These are phyloP conservation scores for Galagoides demidoff DNA, from an alignment of 2,797 vertebrate species.

Conservation along the genomic window DNA sequence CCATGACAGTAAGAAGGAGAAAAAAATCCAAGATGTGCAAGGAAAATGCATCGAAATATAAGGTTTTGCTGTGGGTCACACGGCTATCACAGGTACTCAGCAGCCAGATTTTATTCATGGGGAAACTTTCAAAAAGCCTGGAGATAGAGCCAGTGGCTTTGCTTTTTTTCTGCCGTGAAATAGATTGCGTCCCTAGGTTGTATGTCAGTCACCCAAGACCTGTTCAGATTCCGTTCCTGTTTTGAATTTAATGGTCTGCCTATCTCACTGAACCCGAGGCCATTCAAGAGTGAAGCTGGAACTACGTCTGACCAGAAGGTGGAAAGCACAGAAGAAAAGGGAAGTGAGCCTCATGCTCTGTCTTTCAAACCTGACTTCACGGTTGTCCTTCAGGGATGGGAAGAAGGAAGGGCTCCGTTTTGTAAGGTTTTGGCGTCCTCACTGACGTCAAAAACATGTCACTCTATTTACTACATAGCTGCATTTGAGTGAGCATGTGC, in stretches of 20 bases:
- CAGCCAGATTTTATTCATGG: constrained; percentile 73
- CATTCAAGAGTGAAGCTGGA: constrained; percentile 64
- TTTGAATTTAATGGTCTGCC: constrained; percentile 77
- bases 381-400: background rate
- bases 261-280: constrained; percentile 64
- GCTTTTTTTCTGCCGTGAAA: constrained; percentile 2
- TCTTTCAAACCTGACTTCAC: constrained; percentile 32
- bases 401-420: background rate
- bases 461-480: background rate
- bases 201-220: constrained; percentile 59
- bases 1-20: background rate
- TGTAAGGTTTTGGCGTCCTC: background rate
- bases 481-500: no score
- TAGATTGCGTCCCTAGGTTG: constrained; percentile 71
- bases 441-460: background rate
- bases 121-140: constrained; percentile 62
- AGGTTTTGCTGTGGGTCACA: constrained; percentile 17
- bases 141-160: background rate
- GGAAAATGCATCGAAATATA: background rate
- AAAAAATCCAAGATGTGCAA: background rate
- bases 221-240: constrained; percentile 64
- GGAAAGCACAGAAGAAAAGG: background rate
- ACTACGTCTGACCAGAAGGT: constrained; percentile 44
- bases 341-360: background rate
- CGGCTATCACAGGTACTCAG: background rate